Base-by-base conservation (phyloP, 2,113 vertebrate genomes). In the Aix galericulata region DNA sequence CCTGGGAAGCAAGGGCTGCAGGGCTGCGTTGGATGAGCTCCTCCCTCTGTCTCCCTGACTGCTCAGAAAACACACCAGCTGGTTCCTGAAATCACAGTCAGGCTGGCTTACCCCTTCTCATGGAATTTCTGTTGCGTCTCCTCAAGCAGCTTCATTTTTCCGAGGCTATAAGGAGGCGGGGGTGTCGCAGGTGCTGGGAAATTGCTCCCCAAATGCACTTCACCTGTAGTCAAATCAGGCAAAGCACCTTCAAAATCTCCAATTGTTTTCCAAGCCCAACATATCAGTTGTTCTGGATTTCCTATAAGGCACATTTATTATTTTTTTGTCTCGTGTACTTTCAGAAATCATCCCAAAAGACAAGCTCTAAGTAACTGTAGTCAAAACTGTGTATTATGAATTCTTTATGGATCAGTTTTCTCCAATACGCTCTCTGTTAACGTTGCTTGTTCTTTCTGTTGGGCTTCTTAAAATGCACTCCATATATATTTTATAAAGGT, bases 401-500 rank as follows among this genome's bases (percentile, higher is more conserved):
- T 58, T 80, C 79, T 69, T 93, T 31, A 83, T 6, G 76, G 40
- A 90, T 42, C 52, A 20, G 8, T 58, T 92, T 40, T 40, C 56
- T 74, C 55, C 88, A 66, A 66, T 50, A 74, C 2, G 2, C 1
- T 71, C 36, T 60, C 50, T 81, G 40, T 21, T 75, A 71, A 78
- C 42, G 25, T 8, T 16, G 17, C 16, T 40, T 76, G 26, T 21
- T 77, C 31, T 55, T 85, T 56, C 60, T 36, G 32, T 2, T 13
- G 4, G 20, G 76, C 26, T 75, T 91, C 90, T 89, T 27, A 63
- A 89, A 78, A 94, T 4, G 1, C 23, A 32, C 13, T 74, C 32
- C 62, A 78, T 78, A 52, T 64, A 78, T 88, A 82, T 82, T 94
- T 95, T 60, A 78, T 56, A 84, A 93, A 71, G 25, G n/a, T 67